Conservation (phyloP, 30 jellyfish, hydroid and myxozoan species). For the Rhopilema esculentum region DNA sequence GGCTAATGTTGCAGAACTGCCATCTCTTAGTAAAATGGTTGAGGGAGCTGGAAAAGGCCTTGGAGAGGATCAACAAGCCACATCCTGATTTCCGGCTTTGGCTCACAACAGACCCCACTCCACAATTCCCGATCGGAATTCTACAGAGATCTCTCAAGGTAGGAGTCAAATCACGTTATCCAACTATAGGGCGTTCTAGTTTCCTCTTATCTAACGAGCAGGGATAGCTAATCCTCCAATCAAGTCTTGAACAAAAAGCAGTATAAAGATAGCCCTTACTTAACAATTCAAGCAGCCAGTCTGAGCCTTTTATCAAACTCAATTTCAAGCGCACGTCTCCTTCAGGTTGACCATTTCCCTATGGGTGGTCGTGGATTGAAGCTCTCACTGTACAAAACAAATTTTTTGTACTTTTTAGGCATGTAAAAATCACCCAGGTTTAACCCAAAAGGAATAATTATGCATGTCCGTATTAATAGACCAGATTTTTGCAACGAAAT, state of each 20-base stretch:
- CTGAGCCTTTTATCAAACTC: background rate
- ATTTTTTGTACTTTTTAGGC: too few relatives aligned
- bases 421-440: too few relatives aligned
- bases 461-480: too few relatives aligned
- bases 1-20: conserved; percentile 95
- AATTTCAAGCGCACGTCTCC: background rate
- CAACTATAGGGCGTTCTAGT: background rate
- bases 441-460: too few relatives aligned
- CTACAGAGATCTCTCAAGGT: conserved; percentile 92
- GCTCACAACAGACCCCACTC: conserved; percentile 98
- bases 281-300: background rate
- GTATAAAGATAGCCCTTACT: background rate
- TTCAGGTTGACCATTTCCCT: background rate
- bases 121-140: conserved; percentile 97
- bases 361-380: background rate
- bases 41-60: conserved; percentile 87
- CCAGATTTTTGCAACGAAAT: too few relatives aligned
- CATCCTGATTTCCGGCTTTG: conserved; percentile 96
- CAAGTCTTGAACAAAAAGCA: background rate
- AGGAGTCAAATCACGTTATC: background rate
- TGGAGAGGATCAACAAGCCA: conserved; percentile 84
- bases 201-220: background rate
- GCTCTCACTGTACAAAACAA: background rate
- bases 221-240: background rate
- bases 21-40: conserved; percentile 95